Evolutionary conservation across 2,888 invertebrate genomes (phyloP).

Genomic region (Cabera pusaria): DNA sequence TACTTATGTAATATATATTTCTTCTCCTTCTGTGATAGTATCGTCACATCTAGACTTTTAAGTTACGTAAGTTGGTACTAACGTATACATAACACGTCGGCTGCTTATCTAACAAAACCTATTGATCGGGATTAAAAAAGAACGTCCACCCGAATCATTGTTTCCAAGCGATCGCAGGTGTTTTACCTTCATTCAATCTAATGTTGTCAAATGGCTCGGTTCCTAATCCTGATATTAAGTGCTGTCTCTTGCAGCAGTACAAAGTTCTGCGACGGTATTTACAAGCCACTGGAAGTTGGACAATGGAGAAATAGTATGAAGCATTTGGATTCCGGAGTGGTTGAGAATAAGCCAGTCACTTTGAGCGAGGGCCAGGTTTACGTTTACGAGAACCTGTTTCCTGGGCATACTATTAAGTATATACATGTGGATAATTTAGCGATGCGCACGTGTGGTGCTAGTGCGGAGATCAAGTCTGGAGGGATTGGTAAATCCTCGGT

Average conservation of each 20-base stretch:
- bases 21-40: no score
- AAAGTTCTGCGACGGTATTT: conserved; percentile 53
- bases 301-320: conserved; percentile 49
- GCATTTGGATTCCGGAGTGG: conserved; percentile 62
- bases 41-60: no score
- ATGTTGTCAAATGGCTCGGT: conserved; percentile 39
- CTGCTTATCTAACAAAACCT: no score
- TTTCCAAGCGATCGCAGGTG: no score
- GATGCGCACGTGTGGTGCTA: conserved; percentile 61
- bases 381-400: conserved; percentile 68
- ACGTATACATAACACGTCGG: no score
- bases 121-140: no score
- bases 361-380: conserved; percentile 63
- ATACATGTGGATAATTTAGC: conserved; percentile 69
- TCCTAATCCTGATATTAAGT: conserved; percentile 29
- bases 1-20: no score
- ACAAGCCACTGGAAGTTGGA: conserved; percentile 60
- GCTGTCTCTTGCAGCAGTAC: conserved; percentile 32
- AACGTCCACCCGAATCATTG: no score
- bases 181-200: conserved; percentile 17
- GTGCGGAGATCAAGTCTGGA: conserved; percentile 53
- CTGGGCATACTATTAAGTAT: conserved; percentile 58
- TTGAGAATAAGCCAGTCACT: conserved; percentile 59
- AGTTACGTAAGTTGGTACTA: no score
- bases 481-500: conserved; percentile 56